Evolutionary conservation across 2,888 invertebrate species (phyloP), one percentile per base, ranked within the genome.

Genomic region (Agrotis segetum): DNA sequence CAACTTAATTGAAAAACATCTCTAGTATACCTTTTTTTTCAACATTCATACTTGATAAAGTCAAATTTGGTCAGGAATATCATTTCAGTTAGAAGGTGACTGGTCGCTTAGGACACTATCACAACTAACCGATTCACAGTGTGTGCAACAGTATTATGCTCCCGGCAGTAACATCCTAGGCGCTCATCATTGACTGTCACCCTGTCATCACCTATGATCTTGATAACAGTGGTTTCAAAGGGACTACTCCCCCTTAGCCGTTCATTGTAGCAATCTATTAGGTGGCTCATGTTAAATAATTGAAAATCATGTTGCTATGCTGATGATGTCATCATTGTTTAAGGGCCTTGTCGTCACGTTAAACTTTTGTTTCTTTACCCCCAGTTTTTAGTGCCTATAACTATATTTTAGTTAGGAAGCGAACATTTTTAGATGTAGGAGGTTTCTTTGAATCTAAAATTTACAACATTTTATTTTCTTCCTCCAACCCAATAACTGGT

Each of bases 191-290:
- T 44, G 6, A 6, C 40, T 67, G 67, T 56, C 67, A 73, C 2
- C 29, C 16, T 55, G 53, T 49, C 29, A 3, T 46, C 59, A 60
- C 49, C 40, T 53, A 9, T 44, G 19, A 62, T 62, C 71, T 74
- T 44, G 67, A 56, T 74, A 74, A 65, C 24, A 29, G 11, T 34
- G 34, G 66, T 60, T 73, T 72, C 53, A 40, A 71, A 47, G 29
- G 46, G 24, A 40, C 19, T 24, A 14, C 21, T 73, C 40, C 21
- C 29, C 29, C 44, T 17, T 55, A 59, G 21, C 59, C 29, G 13
- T 47, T 55, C 21, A 60, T 47, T 66, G 58, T 49, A 21, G 52
- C 29, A 49, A 55, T 73, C 53, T 71, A 66, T 55, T 40, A 40
- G 40, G 55, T 73, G n/a, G 21, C 40, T 17, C n/a, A 13, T 44